Conservation (phyloP, 2,113 vertebrate genomes). For the Oceanodroma tethys region DNA sequence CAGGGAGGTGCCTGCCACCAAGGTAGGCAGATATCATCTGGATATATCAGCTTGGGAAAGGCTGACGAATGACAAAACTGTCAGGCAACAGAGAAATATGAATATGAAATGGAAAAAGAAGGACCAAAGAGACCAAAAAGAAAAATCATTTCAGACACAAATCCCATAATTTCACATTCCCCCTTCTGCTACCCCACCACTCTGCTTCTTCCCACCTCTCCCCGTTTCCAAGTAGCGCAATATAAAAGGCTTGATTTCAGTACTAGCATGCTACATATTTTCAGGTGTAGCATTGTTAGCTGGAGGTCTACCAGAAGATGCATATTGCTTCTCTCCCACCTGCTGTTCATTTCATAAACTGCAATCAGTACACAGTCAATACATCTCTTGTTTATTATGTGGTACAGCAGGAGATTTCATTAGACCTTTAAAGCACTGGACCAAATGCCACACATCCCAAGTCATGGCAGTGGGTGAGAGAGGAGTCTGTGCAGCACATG, state of each 20-base stretch:
- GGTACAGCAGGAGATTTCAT: conserved; percentile 9
- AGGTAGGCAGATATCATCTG: conserved; percentile 21
- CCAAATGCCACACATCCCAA: background rate
- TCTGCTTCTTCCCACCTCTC: background rate
- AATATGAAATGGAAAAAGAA: background rate
- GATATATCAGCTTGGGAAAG: background rate
- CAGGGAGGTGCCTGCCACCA: conserved; percentile 41
- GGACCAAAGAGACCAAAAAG: background rate
- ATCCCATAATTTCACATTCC: background rate
- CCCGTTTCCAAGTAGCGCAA: background rate
- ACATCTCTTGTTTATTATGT: conserved; percentile 40
- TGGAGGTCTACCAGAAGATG: conserved; percentile 40
- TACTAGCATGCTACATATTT: background rate
- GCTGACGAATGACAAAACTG: background rate
- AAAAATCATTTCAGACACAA: background rate
- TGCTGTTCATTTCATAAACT: conserved; percentile 66
- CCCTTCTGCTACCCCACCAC: background rate
- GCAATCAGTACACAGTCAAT: conserved; percentile 55
- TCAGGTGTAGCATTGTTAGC: background rate
- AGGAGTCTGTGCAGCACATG: background rate
- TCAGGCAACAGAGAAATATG: background rate
- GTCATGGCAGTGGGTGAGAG: background rate
- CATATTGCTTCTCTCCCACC: conserved; percentile 64
- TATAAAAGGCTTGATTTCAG: conserved; percentile 12
- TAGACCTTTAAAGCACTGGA: background rate